phyloP scores from a whole-genome alignment of 2,797 vertebrate species.

The Uromys caudimaculatus region DNA sequence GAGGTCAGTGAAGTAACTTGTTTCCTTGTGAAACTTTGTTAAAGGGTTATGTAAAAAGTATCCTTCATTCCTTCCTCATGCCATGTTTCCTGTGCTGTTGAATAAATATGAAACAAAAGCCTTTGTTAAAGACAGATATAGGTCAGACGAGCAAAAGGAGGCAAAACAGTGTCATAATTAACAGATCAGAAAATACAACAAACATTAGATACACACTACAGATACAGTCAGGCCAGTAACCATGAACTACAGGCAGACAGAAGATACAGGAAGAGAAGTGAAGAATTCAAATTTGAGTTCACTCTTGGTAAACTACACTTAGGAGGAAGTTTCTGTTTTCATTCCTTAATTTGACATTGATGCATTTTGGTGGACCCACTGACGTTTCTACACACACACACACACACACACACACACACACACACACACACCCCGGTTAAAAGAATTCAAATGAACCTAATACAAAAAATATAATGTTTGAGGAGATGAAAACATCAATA shows the following conservation, averaged over 20 bases:
- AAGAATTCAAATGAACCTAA: neutral
- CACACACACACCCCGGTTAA: neutral
- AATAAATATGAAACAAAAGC: neutral
- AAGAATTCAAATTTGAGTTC: neutral
- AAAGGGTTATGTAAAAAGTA: neutral
- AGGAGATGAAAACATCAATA: neutral
- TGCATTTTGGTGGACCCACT: neutral
- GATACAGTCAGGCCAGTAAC: neutral
- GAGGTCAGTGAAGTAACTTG: neutral
- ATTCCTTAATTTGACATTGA: neutral
- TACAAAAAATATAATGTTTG: neutral
- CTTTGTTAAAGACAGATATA: neutral
- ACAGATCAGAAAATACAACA: neutral
- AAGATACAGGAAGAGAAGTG: neutral
- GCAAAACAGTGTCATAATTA: neutral
- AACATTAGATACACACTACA: neutral
- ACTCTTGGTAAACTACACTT: neutral
- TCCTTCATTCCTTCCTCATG: neutral
- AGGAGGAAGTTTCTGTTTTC: neutral
- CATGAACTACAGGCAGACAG: neutral
- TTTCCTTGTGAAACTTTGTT: neutral
- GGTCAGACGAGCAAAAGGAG: neutral
- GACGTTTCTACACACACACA: neutral
- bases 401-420: neutral
- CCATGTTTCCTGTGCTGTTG: no score